Base-by-base conservation (phyloP, 1,140 invertebrate genomes). In the Cyphomyrmex costatus region DNA sequence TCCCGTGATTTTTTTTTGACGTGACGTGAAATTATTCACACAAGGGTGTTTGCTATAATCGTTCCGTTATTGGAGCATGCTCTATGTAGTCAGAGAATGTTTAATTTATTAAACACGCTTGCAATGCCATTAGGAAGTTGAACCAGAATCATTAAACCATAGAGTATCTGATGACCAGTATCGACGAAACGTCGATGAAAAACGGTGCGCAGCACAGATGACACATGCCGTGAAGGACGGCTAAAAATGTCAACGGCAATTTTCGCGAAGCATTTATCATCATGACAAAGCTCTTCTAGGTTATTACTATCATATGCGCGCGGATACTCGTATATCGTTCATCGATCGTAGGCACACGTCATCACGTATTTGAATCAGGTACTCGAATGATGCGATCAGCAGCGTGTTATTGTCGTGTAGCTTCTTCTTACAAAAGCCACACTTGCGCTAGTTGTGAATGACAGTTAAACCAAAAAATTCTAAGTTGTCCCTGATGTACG, bases 401-500 rank as follows among this genome's bases (percentile, higher is more conserved):
- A 86, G 88, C 73, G 85, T 92, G 83, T 86, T 90, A 58, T 88
- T 80, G 53, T 51, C 21, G 56, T 86, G 90, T 85, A 77, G 63
- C 33, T 60, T 58, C 61, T 53, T 61, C 36, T 91, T 68, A 82
- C 83, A 85, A 82, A 90, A 86, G 88, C 86, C 85, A 79, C 82
- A 88, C 88, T 90, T 89, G 76, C 88, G 83, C 76, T 79, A 89
- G 87, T 86, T 66, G 30, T 74, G 63, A 87, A 87, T 66, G 88
- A 91, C 86, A 86, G 82, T 85, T 86, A 71, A 88, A 87, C 73
- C 36, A 79, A 71, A 49, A 49, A 76, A 10, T 27, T 27, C 51
- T 36, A 46, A 66, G 2, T 88, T 86, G 86, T 90, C 79, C 91
- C 91, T 91, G 90, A 87, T 83, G 87, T 92, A 92, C 65, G 51